Conservation (phyloP, 2,888 invertebrate species). For the Drosophila borborema region DNA sequence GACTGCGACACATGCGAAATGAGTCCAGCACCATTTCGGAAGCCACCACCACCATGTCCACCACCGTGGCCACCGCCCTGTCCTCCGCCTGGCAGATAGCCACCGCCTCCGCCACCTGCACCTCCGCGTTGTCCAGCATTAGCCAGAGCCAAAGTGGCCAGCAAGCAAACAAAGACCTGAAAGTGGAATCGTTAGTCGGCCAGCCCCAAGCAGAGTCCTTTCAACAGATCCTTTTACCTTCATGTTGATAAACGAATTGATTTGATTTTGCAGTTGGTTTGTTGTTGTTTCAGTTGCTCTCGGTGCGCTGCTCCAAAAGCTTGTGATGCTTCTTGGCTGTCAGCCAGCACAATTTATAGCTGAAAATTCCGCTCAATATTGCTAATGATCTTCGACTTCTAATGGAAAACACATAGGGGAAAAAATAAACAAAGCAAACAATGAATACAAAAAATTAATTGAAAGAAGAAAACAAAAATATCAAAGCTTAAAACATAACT, state of each 20-base stretch:
- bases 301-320: constrained; percentile 56
- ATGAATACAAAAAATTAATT: not conserved
- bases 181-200: not conserved
- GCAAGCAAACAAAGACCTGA: constrained; percentile 70
- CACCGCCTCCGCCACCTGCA: constrained; percentile 56
- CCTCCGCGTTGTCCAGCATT: constrained; percentile 67
- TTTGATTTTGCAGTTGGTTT: constrained; percentile 4
- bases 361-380: constrained; percentile 22
- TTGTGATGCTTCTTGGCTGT: constrained; percentile 63
- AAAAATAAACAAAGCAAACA: constrained; percentile 9
- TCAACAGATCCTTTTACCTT: constrained; percentile 44
- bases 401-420: constrained; percentile 16
- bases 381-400: constrained; percentile 67
- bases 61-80: constrained; percentile 46
- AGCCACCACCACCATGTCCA: constrained; percentile 43
- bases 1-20: constrained; percentile 65
- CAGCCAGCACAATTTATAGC: constrained; percentile 66
- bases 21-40: constrained; percentile 62
- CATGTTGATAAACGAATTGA: constrained; percentile 39
- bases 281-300: constrained; percentile 43
- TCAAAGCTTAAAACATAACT: constrained; percentile 37
- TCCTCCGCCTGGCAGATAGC: constrained; percentile 58
- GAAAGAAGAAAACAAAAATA: constrained; percentile 6
- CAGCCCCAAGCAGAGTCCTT: not conserved
- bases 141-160: constrained; percentile 65